Evolutionary conservation across 2,113 vertebrate species (phyloP), one percentile per base, ranked within the genome.

Genomic region (Ifrita kowaldi): DNA sequence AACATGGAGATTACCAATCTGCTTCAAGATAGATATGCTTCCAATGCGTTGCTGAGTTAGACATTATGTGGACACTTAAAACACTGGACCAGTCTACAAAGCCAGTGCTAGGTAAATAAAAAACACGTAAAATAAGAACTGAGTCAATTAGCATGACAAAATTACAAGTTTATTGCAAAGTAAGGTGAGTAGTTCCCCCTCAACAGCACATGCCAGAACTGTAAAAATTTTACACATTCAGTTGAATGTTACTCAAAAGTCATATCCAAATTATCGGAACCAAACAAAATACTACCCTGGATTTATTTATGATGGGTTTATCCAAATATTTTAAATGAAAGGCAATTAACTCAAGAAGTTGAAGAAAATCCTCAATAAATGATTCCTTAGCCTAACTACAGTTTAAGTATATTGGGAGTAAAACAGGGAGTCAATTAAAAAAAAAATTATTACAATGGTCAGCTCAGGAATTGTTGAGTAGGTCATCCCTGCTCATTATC

Each of bases 161-260:
- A 96, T 92, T 39, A 68, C 18, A 80, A 75, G 37, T 95, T 95
- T 95, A 96, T 93, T 97, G 77, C 64, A 84, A 59, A 69, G 56
- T 53, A 56, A 80, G 53, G 59, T 21, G 13, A 85, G 16, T 21
- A 84, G 50, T 53, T 28, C 30, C 44, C 9, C 13, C 42, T 81
- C 60, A 93, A 63, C 55, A 75, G 86, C 79, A 94, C 65, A 78
- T 87, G 73, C 76, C 82, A 82, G 50, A 79, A 55, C 49, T 60
- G 35, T 39, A 56, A 82, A 69, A 73, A 60, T 63, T 67, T 82
- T 87, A 71, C 47, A 63, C 53, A 67, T 95, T 84, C 42, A 56
- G 37, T 70, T 87, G 50, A 88, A 30, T 63, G 30, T 74, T 87
- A 88, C 37, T 90, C 55, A 71, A 57, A 67, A 96, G 52, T 82